Base-by-base conservation (phyloP, 2,888 invertebrate species). In the Tenodera sinensis region DNA sequence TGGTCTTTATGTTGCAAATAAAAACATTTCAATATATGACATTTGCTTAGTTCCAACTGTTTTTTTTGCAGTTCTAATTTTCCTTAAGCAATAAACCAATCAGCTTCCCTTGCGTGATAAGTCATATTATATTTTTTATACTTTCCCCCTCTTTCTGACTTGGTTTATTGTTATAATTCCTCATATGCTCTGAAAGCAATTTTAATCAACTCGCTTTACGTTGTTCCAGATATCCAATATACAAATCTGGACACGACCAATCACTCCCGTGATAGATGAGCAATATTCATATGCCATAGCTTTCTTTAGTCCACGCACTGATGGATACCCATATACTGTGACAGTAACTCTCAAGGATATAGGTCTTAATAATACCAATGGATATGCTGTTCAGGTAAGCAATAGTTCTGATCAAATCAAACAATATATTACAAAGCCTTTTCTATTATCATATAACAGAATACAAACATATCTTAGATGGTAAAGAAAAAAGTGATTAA, bases 201-300 rank as follows among this genome's bases (percentile, higher is more conserved):
- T 71, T 0, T 20, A 71, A 71, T 25, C 25, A 71, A 20, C 3
- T 15, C 54, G 20, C 42, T 6, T 27, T 71, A 4, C 54, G 2
- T 20, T 86, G 28, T 90, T 90, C 28, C 89, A 92, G 92, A 90
- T 90, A 86, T 90, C 91, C 84, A 90, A 91, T 90, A 89, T 95
- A 86, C 94, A 95, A 91, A 93, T 95, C 42, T 96, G 96, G 96
- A 94, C 93, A 3, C 94, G 95, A 84, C 94, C 94, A 0, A 94
- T 95, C 83, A 91, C 93, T 81, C 94, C 95, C 34, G 91, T 94
- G 25, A 91, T 92, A 0, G 93, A 94, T 83, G 94, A 93, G 1
- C 91, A 90, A 42, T 93, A 93, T 91, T 94, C 95, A 0, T 94
- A 93, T 90, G 96, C 95, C 0, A 91, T 96, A n/a, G 96, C 95